phyloP scores from a whole-genome alignment of 2,797 vertebrate genomes.

The Pangasius sanitwongsei region DNA sequence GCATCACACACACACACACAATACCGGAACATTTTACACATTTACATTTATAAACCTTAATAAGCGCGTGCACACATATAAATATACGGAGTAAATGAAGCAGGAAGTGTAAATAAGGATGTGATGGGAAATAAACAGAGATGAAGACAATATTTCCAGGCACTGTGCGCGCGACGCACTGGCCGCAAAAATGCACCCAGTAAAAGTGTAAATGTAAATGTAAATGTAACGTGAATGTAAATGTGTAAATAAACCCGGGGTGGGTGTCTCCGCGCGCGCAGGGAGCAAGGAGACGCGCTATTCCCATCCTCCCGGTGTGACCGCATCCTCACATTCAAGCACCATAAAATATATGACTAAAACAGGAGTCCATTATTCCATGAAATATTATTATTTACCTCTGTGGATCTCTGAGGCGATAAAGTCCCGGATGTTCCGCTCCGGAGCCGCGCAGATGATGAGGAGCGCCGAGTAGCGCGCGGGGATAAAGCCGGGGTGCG shows the following conservation, averaged over 20 bases:
- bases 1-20: neutral
- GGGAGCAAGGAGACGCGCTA: too few relatives aligned
- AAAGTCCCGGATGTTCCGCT: slow-evolving; percentile 69
- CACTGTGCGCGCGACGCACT: neutral
- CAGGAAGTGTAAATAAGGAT: neutral
- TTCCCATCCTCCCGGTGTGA: neutral
- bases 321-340: neutral
- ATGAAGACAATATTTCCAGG: neutral
- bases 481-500: slow-evolving; percentile 62
- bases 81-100: too few relatives aligned
- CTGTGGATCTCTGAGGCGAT: slow-evolving; percentile 78
- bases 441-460: slow-evolving; percentile 77
- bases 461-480: slow-evolving; percentile 78
- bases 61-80: neutral
- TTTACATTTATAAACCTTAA: neutral
- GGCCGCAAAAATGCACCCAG: neutral
- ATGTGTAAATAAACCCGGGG: neutral
- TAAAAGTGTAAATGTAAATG: neutral
- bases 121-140: neutral
- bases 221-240: neutral
- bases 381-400: slow-evolving; percentile 66
- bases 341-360: too few relatives aligned
- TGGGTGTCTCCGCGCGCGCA: neutral
- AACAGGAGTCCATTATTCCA: neutral
- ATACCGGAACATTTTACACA: neutral